phyloP scores from a whole-genome alignment of 1,140 invertebrate genomes.

The Tetragnatha versicolor region DNA sequence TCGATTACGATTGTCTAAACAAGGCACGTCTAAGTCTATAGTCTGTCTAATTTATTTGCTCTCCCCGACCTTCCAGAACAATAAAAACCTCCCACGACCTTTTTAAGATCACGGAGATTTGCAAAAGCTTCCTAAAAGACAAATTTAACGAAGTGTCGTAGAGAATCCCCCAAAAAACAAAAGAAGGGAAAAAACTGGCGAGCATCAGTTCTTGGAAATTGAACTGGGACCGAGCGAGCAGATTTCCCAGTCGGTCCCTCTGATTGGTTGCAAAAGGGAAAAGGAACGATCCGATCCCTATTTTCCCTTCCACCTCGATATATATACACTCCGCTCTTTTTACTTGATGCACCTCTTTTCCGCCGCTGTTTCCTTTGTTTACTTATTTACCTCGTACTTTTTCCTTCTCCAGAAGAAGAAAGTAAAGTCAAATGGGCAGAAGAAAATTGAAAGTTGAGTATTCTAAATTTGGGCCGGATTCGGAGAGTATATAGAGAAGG shows the following conservation, averaged over 20 bases:
- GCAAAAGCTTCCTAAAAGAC: conserved; percentile 16
- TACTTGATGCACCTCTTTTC: conserved; percentile 35
- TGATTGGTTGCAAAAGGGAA: conserved; percentile 46
- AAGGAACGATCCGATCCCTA: conserved; percentile 26
- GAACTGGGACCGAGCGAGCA: conserved; percentile 43
- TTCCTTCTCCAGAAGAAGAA: neutral
- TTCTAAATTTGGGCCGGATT: conserved; percentile 47
- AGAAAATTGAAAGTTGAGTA: conserved; percentile 53
- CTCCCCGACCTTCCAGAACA: no score
- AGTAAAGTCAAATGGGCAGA: conserved; percentile 40
- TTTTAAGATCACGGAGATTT: conserved; percentile 5
- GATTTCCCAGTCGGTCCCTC: conserved; percentile 43
- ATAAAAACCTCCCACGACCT: no score
- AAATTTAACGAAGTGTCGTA: conserved; percentile 46
- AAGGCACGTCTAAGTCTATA: no score
- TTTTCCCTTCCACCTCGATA: neutral
- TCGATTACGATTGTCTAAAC: no score
- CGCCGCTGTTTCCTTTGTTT: conserved; percentile 23
- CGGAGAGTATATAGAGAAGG: neutral
- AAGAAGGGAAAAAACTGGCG: conserved; percentile 9
- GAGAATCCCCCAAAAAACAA: conserved; percentile 2
- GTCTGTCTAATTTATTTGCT: no score
- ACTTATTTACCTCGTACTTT: neutral
- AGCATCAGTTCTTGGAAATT: conserved; percentile 47
- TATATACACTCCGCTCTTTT: neutral